Evolutionary conservation across 2,797 vertebrate genomes (phyloP).

Genomic region (Fundulus diaphanus): DNA sequence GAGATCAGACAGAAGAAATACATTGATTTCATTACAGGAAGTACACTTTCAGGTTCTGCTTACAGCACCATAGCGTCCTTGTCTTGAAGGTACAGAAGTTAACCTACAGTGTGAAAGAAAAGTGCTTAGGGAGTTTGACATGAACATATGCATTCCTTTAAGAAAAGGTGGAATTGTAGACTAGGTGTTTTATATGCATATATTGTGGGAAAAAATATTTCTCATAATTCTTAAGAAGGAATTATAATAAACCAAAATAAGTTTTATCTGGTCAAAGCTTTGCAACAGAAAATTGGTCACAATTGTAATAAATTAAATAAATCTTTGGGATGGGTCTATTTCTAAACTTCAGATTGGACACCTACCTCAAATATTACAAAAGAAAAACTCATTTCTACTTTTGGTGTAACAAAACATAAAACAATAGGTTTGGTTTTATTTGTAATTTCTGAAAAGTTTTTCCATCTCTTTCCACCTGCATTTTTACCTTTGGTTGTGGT

Average conservation of each 20-base stretch:
- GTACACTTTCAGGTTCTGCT: not conserved
- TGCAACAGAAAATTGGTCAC: not conserved
- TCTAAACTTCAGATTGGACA: too few relatives aligned
- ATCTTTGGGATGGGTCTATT: too few relatives aligned
- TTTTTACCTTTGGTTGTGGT: constrained; percentile 55
- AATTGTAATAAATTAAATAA: not conserved
- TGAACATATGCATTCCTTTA: too few relatives aligned
- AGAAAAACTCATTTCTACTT: not conserved
- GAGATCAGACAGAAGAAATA: not conserved
- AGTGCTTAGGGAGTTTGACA: not conserved
- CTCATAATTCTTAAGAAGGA: not conserved
- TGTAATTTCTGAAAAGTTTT: constrained; percentile 10
- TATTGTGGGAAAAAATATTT: not conserved
- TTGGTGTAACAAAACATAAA: not conserved
- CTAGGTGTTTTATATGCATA: too few relatives aligned
- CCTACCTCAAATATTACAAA: not conserved
- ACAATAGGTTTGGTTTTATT: not conserved
- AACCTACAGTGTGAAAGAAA: constrained; percentile 5
- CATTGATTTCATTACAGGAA: not conserved
- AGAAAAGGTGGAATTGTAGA: too few relatives aligned
- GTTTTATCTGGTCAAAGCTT: not conserved
- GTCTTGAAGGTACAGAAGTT: not conserved
- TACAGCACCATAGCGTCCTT: not conserved
- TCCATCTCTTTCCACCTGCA: constrained; percentile 10
- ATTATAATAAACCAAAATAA: not conserved